These are phyloP conservation scores for Cacatua alba DNA, from an alignment of 2,113 vertebrate genomes.

Conservation along the genomic window DNA sequence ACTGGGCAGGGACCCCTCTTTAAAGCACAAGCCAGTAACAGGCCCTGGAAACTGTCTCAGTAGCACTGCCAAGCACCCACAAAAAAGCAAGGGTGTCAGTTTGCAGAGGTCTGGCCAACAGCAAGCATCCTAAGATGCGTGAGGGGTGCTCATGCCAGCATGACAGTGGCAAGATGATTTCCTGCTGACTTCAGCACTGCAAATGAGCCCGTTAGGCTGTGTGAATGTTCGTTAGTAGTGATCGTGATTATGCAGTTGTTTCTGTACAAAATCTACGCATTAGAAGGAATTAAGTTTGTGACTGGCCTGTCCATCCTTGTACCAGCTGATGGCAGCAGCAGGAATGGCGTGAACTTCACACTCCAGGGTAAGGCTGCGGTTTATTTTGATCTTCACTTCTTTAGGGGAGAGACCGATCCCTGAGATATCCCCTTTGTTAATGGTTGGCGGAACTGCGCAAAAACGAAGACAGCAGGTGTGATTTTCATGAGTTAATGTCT, in stretches of 20 bases:
- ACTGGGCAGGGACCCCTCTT: neutral
- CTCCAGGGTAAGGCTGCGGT: constrained; percentile 88
- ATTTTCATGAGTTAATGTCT: neutral
- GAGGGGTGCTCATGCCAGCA: neutral
- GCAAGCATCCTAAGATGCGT: rapidly evolving
- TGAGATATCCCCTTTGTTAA: constrained; percentile 85
- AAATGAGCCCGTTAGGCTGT: neutral
- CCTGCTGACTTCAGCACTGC: neutral
- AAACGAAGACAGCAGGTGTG: neutral
- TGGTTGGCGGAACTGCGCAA: constrained; percentile 89
- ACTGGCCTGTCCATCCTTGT: constrained; percentile 95
- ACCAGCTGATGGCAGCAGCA: constrained; percentile 88
- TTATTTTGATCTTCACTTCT: constrained; percentile 93
- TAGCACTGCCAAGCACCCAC: neutral
- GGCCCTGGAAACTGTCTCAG: neutral
- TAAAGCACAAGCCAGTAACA: neutral
- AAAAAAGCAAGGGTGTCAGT: neutral
- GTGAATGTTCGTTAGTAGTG: rapidly evolving
- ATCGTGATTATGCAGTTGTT: neutral
- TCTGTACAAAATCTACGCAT: neutral
- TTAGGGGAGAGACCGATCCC: constrained; percentile 83
- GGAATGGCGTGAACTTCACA: constrained; percentile 91
- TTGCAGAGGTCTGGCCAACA: neutral
- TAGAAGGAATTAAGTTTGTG: neutral
- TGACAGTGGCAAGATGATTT: neutral